A percentile compares a stretch with the other conserved stretches of the same genome.
Conservation (phyloP, 2,888 invertebrate genomes). For the Drosophila eohydei region DNA sequence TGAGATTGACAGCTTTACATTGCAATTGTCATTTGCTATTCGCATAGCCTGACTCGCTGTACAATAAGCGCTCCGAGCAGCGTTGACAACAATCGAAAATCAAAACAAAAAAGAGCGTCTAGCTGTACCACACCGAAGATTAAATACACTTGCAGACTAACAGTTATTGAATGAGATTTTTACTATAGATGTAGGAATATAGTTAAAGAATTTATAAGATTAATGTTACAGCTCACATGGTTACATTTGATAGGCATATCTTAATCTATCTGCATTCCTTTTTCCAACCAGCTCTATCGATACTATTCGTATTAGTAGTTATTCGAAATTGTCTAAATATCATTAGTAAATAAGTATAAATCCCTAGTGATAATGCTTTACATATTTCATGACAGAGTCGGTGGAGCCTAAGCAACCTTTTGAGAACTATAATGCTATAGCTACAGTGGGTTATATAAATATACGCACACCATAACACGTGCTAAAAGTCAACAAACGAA, state of each 20-base stretch:
- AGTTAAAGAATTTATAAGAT: too few species aligned
- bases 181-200: too few species aligned
- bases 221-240: too few species aligned
- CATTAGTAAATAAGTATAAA: too few species aligned
- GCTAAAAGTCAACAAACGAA: slow-evolving; percentile 58
- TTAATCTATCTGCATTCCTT: too few species aligned
- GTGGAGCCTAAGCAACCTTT: not conserved
- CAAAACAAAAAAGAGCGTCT: slow-evolving; percentile 44
- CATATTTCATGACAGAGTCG: not conserved
- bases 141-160: not conserved
- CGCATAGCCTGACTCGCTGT: slow-evolving; percentile 36
- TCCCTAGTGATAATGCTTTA: too few species aligned
- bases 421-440: slow-evolving; percentile 31
- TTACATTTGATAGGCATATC: too few species aligned
- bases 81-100: slow-evolving; percentile 58
- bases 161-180: not conserved
- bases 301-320: too few species aligned
- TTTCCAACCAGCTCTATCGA: too few species aligned
- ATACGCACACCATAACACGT: slow-evolving; percentile 62
- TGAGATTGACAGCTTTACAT: slow-evolving; percentile 63
- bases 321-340: too few species aligned
- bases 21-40: slow-evolving; percentile 45
- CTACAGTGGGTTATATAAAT: slow-evolving; percentile 51
- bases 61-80: slow-evolving; percentile 33
- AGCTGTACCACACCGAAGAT: not conserved